Base-by-base conservation (phyloP, 2,888 invertebrate species). In the Imbricaverruca yamaguchii region DNA sequence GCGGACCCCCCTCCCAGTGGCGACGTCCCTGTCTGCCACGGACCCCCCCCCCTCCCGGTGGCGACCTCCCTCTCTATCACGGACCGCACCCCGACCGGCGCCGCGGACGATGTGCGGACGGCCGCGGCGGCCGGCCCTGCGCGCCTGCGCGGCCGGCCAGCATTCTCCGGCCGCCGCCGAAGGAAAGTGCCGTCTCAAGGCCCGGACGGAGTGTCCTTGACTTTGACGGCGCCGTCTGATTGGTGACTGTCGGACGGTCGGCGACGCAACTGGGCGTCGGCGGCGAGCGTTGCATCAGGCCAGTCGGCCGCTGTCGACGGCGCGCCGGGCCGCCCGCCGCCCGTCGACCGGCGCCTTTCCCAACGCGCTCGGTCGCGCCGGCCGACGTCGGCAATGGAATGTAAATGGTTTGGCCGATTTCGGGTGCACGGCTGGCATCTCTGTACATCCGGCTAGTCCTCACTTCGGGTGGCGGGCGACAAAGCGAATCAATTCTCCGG, bases 121-220 rank as follows among this genome's bases (percentile, higher is more conserved):
- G 7, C 63, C 18, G 6, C 1, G 63, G 18, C 63, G n/a, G 6
- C 63, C n/a, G n/a, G 63, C n/a, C 63, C n/a, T 21, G 63, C 63
- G n/a, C 63, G 63, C n/a, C 63, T n/a, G 21, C 21, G 0, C 63
- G 63, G 7, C 61, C 18, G 18, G 18, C 61, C 61, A 18, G 15
- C 61, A 39, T 39, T 7, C 69, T 25, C 69, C 23, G 69, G 39
- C 15, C 23, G 11, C 69, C 69, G 69, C 39, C 69, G 69, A 69
- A 15, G 39, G 69, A 69, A 69, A 69, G 69, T 69, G 69, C 39
- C 13, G 39, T 69, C 15, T 69, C 69, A 69, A 69, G 69, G 69
- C 69, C 15, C 15, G 25, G 13, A 39, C 69, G 23, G 15, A 39
- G 69, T 15, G 69, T 25, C 69, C 69, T 69, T 69, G 69, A 69